A percentile compares a stretch with the other conserved stretches of the same genome.
These are phyloP conservation scores for Mormyrus proboscirostris DNA, from an alignment of 2,797 vertebrate species.

Conservation along the genomic window DNA sequence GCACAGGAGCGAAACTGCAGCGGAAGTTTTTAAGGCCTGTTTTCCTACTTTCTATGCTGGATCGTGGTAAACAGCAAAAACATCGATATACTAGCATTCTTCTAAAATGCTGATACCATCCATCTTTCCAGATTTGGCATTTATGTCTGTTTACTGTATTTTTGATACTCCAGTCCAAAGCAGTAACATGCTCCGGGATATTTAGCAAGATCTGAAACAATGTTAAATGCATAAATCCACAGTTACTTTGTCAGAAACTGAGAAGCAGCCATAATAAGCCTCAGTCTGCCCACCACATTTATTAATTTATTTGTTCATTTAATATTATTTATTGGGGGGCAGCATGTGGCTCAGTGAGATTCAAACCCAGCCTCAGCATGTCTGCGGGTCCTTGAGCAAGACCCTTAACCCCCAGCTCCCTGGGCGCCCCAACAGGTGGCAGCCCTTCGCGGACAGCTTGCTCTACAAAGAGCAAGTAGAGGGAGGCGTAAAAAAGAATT, in stretches of 20 bases:
- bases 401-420: too few species aligned
- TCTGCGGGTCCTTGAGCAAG: too few species aligned
- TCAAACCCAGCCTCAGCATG: too few species aligned
- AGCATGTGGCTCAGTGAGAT: too few species aligned
- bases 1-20: background rate
- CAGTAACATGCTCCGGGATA: background rate
- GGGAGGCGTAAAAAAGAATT: too few species aligned
- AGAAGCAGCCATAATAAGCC: background rate
- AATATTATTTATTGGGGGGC: too few species aligned
- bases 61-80: background rate
- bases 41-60: background rate
- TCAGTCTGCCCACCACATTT: background rate
- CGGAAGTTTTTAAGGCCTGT: background rate
- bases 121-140: background rate
- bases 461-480: too few species aligned
- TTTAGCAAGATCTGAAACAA: background rate
- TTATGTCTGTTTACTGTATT: background rate
- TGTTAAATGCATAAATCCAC: background rate
- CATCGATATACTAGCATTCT: background rate
- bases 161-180: background rate
- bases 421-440: too few species aligned
- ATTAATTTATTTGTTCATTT: too few species aligned
- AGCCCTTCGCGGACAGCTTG: too few species aligned
- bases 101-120: background rate
- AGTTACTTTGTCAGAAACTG: background rate